Base-by-base conservation (phyloP, 2,797 vertebrate species). In the Parauchenoglanis ngamensis region DNA sequence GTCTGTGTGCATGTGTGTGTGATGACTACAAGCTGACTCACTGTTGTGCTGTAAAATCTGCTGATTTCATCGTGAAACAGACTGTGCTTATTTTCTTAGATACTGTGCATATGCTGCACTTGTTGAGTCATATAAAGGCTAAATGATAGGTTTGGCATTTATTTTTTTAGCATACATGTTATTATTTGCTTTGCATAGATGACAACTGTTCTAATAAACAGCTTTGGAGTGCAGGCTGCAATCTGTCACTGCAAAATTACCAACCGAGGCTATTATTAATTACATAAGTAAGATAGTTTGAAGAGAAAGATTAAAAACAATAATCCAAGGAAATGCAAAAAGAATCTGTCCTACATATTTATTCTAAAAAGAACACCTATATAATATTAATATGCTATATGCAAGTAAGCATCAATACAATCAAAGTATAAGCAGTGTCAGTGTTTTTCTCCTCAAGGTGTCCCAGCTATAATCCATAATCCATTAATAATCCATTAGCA, bases 1-100 rank as follows among this genome's bases (percentile, higher is more conserved):
- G 44, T 63, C 44, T 31, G 13, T 46, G 23, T 31, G 70, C 46
- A 49, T 83, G 46, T 56, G 35, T 73, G 46, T 65, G 46, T 6
- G 17, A 40, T 35, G 68, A 73, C 44, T 44, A 59, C 11, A 56
- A 52, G 70, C 31, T 82, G 70, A 87, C 79, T 87, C 78, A 80
- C 46, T 86, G 31, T 28, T 46, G 31, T 68, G 0, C 21, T 61
- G 56, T 44, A 80, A 80, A 59, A 11, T 78, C 19, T 3, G 49
- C 54, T 80, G 78, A 63, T 81, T 44, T 81, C 78, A 81, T 17
- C 7, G 7, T 79, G 11, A 40, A 61, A 80, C 78, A 80, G 21
- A 5, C 44, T 2, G 63, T 28, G 54, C 81, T 68, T 68, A 40
- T 83, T 83, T 68, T 54, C 28, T 68, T 54, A 44, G 46, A 17